Base-by-base conservation (phyloP, 2,113 vertebrate genomes). In the Mesitornis unicolor region DNA sequence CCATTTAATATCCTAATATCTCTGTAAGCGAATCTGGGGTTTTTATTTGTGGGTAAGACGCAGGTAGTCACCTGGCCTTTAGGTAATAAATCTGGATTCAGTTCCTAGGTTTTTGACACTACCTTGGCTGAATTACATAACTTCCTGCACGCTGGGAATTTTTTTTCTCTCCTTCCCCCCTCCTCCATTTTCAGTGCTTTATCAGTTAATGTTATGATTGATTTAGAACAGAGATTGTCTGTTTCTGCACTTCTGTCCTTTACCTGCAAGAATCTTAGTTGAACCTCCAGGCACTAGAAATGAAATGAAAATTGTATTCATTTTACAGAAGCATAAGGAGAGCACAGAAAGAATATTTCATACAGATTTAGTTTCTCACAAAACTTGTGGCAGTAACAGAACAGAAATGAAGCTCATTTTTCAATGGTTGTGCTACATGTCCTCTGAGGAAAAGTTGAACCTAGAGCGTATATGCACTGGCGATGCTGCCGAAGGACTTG, bases 131-230 rank as follows among this genome's bases (percentile, higher is more conserved):
- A 85, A 85, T 40, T 60, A 17, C 13, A 5, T 59, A 68, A 54
- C 6, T 56, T 84, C 25, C 7, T 42, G 13, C 3, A 74, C 16
- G 16, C 31, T 57, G 31, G 10, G 10, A 22, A 8, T 2, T 63
- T 7, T 10, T 47, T 40, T 38, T 7, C 5, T 13, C 3, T 13
- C 6, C 4, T 26, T 50, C 1, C 6, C 45, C 18, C 20, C 43
- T 7, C 20, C 7, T 2, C 4, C 6, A 2, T 17, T 56, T 84
- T 84, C 42, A 56, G 6, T 60, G 22, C 7, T 69, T 47, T 47
- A 45, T 29, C n/a, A n/a, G 14, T 83, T 77, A 56, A 87, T 64
- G 33, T 42, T 29, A 36, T 7, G 13, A 29, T 26, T 2, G 1
- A 16, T 59, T 85, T 80, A 57, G 14, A 80, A 65, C 3, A 86